Base-by-base conservation (phyloP, 2,888 invertebrate genomes). In the Heliconius ismenius region DNA sequence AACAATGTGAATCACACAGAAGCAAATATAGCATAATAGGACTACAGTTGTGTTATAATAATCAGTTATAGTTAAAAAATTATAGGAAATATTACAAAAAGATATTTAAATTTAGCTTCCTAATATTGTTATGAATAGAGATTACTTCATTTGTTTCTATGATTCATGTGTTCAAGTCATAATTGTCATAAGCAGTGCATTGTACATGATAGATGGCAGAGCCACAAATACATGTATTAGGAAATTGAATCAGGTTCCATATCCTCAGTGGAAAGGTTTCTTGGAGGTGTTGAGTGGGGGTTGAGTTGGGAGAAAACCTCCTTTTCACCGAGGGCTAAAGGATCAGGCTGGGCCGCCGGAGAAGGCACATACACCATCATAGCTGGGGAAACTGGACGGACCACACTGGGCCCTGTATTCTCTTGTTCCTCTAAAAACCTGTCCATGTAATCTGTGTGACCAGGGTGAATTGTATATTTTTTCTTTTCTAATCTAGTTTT, bases 391-490 rank as follows among this genome's bases (percentile, higher is more conserved):
- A 90, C 90, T 11, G 90, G 90, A 72, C 92, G 84, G 4, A 92
- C 89, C n/a, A 90, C 84, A 11, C 96, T 96, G 36, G 96, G 92
- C n/a, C 96, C 95, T 76, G 96, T 95, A n/a, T 95, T 94, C 84
- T 97, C 97, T 88, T 98, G 97, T 86, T 98, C 98, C 87, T 98
- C 97, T 84, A 98, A 93, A 91, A 98, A 98, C 83, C 98, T 95
- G 87, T 98, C 98, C 98, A 98, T 98, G 87, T 98, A 98, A 91
- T 98, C 98, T 78, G 98, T 98, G 82, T 98, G 96, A 74, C 98
- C 98, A 9, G 98, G 98, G 92, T 98, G 98, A 69, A 98, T 90
- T 9, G 97, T 96, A 88, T 98, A 98, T 88, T 98, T 98, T 89
- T 98, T 98, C 93, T 98, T 98, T 86, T 98, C 98, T 82, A 98